These are phyloP conservation scores for Cyrtorhinus lividipennis DNA, from an alignment of 1,140 invertebrate species.

Conservation along the genomic window DNA sequence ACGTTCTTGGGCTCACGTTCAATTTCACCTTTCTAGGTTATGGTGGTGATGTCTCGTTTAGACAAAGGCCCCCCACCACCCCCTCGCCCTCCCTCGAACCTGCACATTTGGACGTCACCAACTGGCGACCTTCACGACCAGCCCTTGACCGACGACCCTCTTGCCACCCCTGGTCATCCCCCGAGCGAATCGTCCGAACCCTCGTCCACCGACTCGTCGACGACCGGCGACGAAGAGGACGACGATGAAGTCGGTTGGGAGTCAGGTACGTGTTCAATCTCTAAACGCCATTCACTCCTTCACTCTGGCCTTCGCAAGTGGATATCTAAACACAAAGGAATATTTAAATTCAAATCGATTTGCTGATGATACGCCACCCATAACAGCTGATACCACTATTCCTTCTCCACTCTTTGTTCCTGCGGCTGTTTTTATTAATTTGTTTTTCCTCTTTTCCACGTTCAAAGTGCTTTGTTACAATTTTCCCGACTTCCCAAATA, in stretches of 20 bases:
- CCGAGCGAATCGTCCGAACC: conserved; percentile 41
- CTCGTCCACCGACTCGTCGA: conserved; percentile 37
- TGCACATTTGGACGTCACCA: background rate
- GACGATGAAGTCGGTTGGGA: conserved; percentile 51
- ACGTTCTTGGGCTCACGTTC: no score
- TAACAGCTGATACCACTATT: no score
- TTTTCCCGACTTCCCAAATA: no score
- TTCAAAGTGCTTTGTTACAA: no score
- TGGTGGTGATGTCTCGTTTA: background rate
- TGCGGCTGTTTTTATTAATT: background rate
- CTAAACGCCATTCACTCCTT: background rate
- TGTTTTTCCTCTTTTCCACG: no score
- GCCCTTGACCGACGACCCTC: background rate
- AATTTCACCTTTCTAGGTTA: background rate
- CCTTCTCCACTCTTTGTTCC: background rate
- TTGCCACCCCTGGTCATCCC: conserved; percentile 17
- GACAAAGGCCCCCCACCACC: background rate
- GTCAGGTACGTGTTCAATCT: conserved; percentile 43
- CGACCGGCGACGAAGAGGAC: conserved; percentile 33
- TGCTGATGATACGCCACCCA: no score
- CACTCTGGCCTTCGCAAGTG: conserved; percentile 2
- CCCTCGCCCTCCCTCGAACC: background rate
- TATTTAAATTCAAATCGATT: background rate
- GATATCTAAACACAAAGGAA: background rate
- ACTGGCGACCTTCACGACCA: background rate